These are phyloP conservation scores for Mesocricetus auratus DNA, from an alignment of 2,113 vertebrate species.

Conservation along the genomic window DNA sequence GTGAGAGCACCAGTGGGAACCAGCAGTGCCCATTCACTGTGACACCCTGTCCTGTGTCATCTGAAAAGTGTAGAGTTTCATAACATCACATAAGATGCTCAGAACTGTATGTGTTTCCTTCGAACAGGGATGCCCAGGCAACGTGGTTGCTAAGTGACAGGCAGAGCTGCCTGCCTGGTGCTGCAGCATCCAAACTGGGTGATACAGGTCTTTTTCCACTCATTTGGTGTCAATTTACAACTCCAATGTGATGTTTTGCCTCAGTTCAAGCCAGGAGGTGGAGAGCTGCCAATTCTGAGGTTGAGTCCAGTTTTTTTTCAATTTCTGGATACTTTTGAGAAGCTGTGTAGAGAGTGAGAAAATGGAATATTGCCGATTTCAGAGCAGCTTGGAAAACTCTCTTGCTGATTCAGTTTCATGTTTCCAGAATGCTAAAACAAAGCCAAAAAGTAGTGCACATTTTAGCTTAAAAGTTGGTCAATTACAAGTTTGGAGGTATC, in stretches of 20 bases:
- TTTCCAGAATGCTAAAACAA: slow-evolving; percentile 45
- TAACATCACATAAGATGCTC: neutral
- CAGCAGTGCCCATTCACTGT: neutral
- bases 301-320: neutral
- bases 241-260: neutral
- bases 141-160: neutral
- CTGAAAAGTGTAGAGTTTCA: neutral
- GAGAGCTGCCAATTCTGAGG: slow-evolving; percentile 40
- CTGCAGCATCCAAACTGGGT: neutral
- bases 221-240: neutral
- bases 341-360: slow-evolving; percentile 55
- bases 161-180: neutral
- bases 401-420: slow-evolving; percentile 19
- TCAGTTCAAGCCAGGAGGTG: slow-evolving; percentile 27
- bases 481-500: neutral
- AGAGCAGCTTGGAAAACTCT: slow-evolving; percentile 21
- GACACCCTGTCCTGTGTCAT: neutral
- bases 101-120: neutral
- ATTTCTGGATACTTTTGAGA: slow-evolving; percentile 56
- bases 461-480: slow-evolving; percentile 27
- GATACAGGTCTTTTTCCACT: neutral
- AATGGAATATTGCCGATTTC: slow-evolving; percentile 38
- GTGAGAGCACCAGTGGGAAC: neutral
- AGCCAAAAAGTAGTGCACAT: neutral
- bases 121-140: neutral